Base-by-base conservation (phyloP, 2,113 vertebrate genomes). In the Upupa epops region DNA sequence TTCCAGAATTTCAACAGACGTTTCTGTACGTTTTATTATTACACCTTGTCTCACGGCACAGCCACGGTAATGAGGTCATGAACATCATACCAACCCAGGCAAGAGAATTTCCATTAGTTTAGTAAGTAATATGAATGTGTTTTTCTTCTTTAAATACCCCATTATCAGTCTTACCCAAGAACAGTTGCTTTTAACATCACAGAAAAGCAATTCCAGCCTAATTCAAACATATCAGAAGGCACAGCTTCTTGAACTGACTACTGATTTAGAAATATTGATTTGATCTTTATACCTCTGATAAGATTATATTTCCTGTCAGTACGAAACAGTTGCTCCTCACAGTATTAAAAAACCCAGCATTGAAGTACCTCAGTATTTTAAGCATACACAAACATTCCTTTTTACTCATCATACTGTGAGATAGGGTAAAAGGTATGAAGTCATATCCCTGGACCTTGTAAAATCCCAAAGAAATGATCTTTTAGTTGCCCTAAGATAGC, bases 341-440 rank as follows among this genome's bases (percentile, higher is more conserved):
- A 19, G 22, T 6, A 37, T 45, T 37, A 18, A 83, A 83, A 73
- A 63, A 48, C 46, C 18, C 17, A 21, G 10, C 20, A 46, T 19
- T 21, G 46, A 17, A 48, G 46, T 20, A 48, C 20, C 20, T 48
- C 65, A 94, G 32, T 4, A 79, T 6, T 76, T 7, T 11, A 91
- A 59, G 29, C 22, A 25, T 21, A 65, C 6, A 42, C 49, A 11
- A 45, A 56, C 4, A 32, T 0, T 1, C 15, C 6, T 2, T 69
- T 77, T 60, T 49, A 86, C 11, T 25, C 31, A 4, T 6, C 26
- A 1, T 64, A 49, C 58, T 75, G 82, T 49, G 19, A 93, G 83
- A 83, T 3, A 52, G 7, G 14, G 8, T 20, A 52, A 32, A 90
- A 85, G 61, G 17, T 10, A 72, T 1, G 1, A 61, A 65, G 54